A percentile compares a stretch with the other conserved stretches of the same genome.
Evolutionary conservation across 2,797 vertebrate genomes (phyloP).

Genomic region (Lagorchestes hirsutus): DNA sequence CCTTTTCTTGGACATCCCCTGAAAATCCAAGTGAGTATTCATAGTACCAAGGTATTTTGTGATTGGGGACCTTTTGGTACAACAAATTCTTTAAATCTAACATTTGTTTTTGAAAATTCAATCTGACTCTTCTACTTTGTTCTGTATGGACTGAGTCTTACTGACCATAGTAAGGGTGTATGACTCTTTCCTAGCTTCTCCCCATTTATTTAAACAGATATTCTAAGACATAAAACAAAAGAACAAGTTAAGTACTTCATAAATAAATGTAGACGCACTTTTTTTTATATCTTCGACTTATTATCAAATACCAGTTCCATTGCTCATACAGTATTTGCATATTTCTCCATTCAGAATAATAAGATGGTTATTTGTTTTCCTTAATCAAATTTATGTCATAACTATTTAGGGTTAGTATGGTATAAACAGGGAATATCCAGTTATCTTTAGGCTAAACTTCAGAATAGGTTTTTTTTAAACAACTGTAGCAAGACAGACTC

Average conservation of each 20-base stretch:
- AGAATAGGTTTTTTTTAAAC: conserved; percentile 51
- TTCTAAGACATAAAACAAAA: conserved; percentile 82
- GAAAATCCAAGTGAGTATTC: neutral
- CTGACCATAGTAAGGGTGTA: neutral
- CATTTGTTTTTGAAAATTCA: conserved; percentile 21
- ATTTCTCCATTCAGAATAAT: conserved; percentile 73
- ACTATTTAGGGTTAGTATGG: neutral
- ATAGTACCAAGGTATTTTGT: neutral
- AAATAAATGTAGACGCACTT: conserved; percentile 79
- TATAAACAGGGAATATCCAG: conserved; percentile 10
- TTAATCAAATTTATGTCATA: conserved; percentile 56
- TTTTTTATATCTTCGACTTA: conserved; percentile 81
- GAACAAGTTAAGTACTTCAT: conserved; percentile 80
- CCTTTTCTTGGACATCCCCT: conserved; percentile 24
- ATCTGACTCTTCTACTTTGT: conserved; percentile 30
- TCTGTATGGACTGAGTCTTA: conserved; percentile 27
- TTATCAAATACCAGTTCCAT: conserved; percentile 72
- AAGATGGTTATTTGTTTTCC: conserved; percentile 21
- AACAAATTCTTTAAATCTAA: conserved; percentile 43
- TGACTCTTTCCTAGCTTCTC: conserved; percentile 52
- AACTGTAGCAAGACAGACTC: neutral
- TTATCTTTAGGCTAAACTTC: conserved; percentile 3
- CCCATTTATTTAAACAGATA: conserved; percentile 79
- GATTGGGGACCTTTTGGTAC: neutral
- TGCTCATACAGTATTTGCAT: conserved; percentile 72